phyloP scores from a whole-genome alignment of 1,140 invertebrate genomes.

The Colletes latitarsis region DNA sequence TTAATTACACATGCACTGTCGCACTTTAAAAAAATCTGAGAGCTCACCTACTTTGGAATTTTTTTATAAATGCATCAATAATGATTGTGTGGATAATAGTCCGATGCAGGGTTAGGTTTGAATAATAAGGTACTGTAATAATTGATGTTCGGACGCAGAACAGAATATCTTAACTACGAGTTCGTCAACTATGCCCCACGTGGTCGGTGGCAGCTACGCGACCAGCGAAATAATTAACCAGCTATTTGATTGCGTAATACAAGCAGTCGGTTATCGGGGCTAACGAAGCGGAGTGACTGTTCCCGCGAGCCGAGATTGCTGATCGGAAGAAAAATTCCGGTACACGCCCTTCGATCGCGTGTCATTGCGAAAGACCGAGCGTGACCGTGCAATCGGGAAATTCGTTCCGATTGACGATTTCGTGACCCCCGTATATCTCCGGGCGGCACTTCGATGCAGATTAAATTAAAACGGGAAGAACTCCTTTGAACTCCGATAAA shows the following conservation, averaged over 20 bases:
- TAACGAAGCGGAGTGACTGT: constrained; percentile 23
- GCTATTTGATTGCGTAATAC: neutral
- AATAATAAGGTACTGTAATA: no score
- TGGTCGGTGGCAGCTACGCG: neutral
- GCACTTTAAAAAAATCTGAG: no score
- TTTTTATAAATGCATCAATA: no score
- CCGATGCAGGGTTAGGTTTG: no score
- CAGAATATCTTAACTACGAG: no score
- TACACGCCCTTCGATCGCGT: constrained; percentile 32
- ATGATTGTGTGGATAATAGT: no score
- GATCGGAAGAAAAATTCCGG: constrained; percentile 24
- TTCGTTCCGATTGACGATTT: constrained; percentile 20
- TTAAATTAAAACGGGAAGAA: constrained; percentile 55
- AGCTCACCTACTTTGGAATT: no score
- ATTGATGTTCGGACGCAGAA: no score
- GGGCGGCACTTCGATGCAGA: constrained; percentile 21
- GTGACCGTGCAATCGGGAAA: constrained; percentile 9
- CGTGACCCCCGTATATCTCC: constrained; percentile 7
- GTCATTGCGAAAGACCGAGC: constrained; percentile 18
- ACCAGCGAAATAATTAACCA: constrained; percentile 9
- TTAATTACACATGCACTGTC: no score
- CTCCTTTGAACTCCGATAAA: constrained; percentile 17
- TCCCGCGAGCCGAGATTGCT: neutral
- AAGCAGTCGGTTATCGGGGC: neutral
- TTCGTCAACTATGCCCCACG: neutral